phyloP scores from a whole-genome alignment of 2,113 vertebrate genomes.

The Phyllostomus discolor region DNA sequence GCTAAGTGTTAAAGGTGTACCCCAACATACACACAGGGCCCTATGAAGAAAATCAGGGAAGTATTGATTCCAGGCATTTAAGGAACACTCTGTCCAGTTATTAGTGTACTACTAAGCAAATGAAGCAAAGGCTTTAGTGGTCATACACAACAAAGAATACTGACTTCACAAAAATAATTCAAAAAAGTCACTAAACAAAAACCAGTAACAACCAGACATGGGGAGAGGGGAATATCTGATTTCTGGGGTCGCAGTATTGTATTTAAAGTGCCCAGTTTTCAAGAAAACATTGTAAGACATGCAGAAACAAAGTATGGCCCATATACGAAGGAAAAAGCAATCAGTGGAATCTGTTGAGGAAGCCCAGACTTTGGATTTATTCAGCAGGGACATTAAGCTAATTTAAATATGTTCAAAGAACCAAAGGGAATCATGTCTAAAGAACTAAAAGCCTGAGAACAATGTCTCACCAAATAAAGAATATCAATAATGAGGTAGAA shows the following conservation, averaged over 20 bases:
- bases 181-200: neutral
- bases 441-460: neutral
- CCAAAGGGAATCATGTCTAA: neutral
- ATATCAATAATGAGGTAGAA: neutral
- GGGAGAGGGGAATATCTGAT: neutral
- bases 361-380: neutral
- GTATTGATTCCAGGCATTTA: neutral
- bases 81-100: neutral
- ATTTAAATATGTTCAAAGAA: neutral
- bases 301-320: neutral
- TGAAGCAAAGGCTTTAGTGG: neutral
- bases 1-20: neutral
- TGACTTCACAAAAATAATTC: neutral
- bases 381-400: neutral
- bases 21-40: too few relatives aligned
- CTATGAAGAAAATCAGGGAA: neutral
- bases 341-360: neutral
- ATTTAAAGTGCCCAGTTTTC: neutral
- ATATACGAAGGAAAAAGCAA: neutral
- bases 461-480: neutral
- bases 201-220: neutral
- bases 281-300: neutral
- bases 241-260: neutral
- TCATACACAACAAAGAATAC: neutral
- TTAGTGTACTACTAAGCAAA: neutral